Percentiles rank a stretch among this genome's conserved stretches.
phyloP scores from a whole-genome alignment of 1,140 invertebrate species.

The Drosophila insularis region DNA sequence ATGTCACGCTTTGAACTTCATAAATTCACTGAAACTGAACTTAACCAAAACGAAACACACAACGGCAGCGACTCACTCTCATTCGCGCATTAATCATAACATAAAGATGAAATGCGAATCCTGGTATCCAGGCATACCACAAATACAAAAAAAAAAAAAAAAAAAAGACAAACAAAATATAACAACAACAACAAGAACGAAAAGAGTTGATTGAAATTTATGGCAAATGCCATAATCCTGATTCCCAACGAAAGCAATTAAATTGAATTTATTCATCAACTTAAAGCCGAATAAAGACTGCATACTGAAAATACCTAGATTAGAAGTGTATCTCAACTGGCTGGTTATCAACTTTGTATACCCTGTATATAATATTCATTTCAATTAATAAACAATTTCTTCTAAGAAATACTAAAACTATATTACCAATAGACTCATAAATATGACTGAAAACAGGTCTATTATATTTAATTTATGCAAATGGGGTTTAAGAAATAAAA shows the following conservation, averaged over 20 bases:
- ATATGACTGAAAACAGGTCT: too few relatives aligned
- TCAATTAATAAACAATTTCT: too few relatives aligned
- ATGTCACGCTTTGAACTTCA: slow-evolving; percentile 46
- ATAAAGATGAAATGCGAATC: slow-evolving; percentile 6
- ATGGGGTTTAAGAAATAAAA: too few relatives aligned
- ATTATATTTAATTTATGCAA: too few relatives aligned
- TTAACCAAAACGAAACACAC: neutral
- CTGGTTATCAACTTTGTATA: too few relatives aligned
- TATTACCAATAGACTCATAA: too few relatives aligned
- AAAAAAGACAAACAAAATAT: neutral
- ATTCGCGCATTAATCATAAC: slow-evolving; percentile 55
- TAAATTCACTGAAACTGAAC: slow-evolving; percentile 39
- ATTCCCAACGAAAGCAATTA: neutral
- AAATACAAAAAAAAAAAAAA: neutral
- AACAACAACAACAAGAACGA: neutral
- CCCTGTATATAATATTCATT: too few relatives aligned
- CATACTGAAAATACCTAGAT: too few relatives aligned
- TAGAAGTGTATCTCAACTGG: too few relatives aligned
- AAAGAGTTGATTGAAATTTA: slow-evolving; percentile 17
- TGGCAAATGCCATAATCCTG: neutral
- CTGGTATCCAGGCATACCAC: neutral
- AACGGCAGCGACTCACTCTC: slow-evolving; percentile 14
- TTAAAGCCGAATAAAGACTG: neutral
- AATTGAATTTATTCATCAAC: slow-evolving; percentile 7
- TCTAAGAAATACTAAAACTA: too few relatives aligned